Conservation (phyloP, 1,140 invertebrate species). For the Apis dorsata region DNA sequence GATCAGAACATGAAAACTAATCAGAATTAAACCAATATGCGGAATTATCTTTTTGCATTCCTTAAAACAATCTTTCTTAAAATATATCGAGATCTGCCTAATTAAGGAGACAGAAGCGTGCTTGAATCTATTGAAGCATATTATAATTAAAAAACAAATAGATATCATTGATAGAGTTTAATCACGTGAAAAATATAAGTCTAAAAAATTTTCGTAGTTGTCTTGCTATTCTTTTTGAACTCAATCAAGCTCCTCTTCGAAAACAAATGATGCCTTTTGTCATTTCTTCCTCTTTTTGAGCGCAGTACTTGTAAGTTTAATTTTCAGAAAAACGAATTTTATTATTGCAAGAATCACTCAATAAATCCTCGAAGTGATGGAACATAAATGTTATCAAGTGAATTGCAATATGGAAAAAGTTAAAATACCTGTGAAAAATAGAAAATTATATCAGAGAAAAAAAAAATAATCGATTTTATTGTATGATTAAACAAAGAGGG, state of each 20-base stretch:
- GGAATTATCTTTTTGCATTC: constrained; percentile 22
- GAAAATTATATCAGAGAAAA: constrained; percentile 54
- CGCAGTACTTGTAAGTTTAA: neutral
- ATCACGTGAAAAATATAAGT: constrained; percentile 26
- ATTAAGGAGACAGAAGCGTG: constrained; percentile 8
- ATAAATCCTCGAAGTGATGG: constrained; percentile 4
- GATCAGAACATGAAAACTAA: constrained; percentile 5
- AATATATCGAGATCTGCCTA: constrained; percentile 51
- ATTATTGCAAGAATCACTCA: neutral
- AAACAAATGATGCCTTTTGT: neutral
- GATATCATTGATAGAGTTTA: constrained; percentile 20
- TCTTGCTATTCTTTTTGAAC: neutral
- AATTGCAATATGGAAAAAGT: constrained; percentile 27
- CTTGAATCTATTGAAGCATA: constrained; percentile 45
- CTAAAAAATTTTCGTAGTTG: neutral
- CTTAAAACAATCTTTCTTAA: constrained; percentile 27
- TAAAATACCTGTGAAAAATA: constrained; percentile 49
- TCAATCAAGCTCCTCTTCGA: neutral
- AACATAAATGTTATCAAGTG: constrained; percentile 20
- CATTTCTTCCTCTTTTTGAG: neutral
- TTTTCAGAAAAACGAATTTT: constrained; percentile 10
- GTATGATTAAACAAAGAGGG: constrained; percentile 66
- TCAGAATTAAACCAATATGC: constrained; percentile 24
- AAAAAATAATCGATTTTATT: constrained; percentile 58
- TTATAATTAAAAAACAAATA: constrained; percentile 37